A percentile compares a stretch with the other conserved stretches of the same genome.
Evolutionary conservation across 2,888 invertebrate species (phyloP).

Genomic region (Eilema sororculum): DNA sequence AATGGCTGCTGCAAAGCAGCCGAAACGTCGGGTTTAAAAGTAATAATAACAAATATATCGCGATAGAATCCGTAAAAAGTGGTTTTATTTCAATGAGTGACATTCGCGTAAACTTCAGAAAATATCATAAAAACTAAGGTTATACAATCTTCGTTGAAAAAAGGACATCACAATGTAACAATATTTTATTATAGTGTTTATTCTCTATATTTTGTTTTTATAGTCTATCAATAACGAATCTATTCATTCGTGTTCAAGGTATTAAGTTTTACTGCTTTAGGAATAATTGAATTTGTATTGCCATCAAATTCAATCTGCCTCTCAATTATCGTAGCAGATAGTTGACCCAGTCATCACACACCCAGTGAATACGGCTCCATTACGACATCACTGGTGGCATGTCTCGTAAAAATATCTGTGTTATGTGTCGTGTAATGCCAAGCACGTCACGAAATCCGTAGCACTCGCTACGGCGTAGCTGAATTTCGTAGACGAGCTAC

Average conservation of each 20-base stretch:
- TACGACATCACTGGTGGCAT: conserved; percentile 1
- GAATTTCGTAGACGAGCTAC: conserved; percentile 12
- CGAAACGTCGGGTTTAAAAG: too few species aligned
- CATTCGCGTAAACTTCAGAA: too few species aligned
- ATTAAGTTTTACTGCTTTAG: too few species aligned
- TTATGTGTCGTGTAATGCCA: background rate
- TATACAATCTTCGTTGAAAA: too few species aligned
- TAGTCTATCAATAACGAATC: background rate
- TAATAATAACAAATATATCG: too few species aligned
- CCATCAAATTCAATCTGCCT: background rate
- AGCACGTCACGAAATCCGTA: conserved; percentile 30
- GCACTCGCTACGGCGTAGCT: conserved; percentile 42
- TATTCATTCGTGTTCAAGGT: background rate
- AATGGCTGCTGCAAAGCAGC: too few species aligned
- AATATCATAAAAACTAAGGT: too few species aligned
- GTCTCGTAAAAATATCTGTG: background rate
- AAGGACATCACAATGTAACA: too few species aligned
- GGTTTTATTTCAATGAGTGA: too few species aligned
- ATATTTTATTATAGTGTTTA: background rate
- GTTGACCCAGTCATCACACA: background rate
- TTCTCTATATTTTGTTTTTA: background rate
- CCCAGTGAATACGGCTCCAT: background rate
- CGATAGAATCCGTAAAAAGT: too few species aligned
- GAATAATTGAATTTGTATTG: background rate
- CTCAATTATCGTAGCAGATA: background rate